phyloP scores from a whole-genome alignment of 2,797 vertebrate species.

The Schizopygopsis pylzovi region DNA sequence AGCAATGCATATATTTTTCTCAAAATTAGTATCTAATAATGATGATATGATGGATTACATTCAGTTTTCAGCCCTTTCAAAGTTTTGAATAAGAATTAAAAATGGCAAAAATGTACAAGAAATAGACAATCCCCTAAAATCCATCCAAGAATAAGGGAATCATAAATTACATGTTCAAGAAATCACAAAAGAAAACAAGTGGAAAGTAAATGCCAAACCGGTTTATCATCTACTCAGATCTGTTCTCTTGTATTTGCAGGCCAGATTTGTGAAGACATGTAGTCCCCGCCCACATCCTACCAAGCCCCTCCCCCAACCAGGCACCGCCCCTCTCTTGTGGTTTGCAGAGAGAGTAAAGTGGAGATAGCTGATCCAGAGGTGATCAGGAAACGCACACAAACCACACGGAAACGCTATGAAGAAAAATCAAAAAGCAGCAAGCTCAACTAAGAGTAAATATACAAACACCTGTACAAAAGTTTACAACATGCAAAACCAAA shows the following conservation, averaged over 20 bases:
- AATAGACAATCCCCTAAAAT: slow-evolving; percentile 34
- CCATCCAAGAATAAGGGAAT: slow-evolving; percentile 31
- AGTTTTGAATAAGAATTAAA: slow-evolving; percentile 60
- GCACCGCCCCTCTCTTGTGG: slow-evolving; percentile 8
- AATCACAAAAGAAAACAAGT: slow-evolving; percentile 20
- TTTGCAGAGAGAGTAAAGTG: slow-evolving; percentile 49
- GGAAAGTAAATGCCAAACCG: slow-evolving; percentile 15
- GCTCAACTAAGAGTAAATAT: slow-evolving; percentile 65
- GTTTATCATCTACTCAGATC: slow-evolving; percentile 2
- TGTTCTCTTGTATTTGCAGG: neutral
- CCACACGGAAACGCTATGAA: slow-evolving; percentile 43
- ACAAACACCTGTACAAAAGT: slow-evolving; percentile 28
- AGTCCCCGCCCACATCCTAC: neutral
- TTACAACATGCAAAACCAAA: slow-evolving; percentile 55
- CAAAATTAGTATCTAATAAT: slow-evolving; percentile 70
- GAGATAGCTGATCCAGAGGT: slow-evolving; percentile 39
- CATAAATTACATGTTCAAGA: slow-evolving; percentile 51
- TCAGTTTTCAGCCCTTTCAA: slow-evolving; percentile 76
- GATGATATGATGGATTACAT: slow-evolving; percentile 71
- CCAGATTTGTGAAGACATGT: neutral
- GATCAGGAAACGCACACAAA: slow-evolving; percentile 49
- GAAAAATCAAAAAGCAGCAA: slow-evolving; percentile 50
- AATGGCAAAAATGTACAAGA: slow-evolving; percentile 54
- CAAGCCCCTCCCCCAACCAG: neutral
- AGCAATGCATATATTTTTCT: slow-evolving; percentile 69